A percentile compares a stretch with the other conserved stretches of the same genome.
phyloP scores from a whole-genome alignment of 92 coral and sea anemone genomes.

The Porites lobata region DNA sequence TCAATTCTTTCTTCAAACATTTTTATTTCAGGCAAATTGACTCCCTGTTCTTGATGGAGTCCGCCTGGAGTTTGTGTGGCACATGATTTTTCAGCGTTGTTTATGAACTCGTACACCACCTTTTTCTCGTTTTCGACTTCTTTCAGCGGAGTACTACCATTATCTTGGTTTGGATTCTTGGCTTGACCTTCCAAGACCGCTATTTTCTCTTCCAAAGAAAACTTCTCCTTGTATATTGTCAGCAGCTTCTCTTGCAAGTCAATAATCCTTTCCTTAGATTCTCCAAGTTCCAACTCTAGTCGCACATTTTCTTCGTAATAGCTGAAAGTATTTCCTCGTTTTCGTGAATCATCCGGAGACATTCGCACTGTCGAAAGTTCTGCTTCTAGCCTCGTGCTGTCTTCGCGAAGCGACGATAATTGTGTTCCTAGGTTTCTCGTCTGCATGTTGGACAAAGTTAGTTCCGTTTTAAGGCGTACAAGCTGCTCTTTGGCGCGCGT shows the following conservation, averaged over 20 bases:
- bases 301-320: constrained; percentile 63
- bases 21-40: constrained; percentile 34
- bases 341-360: constrained; percentile 58
- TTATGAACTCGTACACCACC: background rate
- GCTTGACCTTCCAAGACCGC: constrained; percentile 37
- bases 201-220: constrained; percentile 47
- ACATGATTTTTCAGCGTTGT: background rate
- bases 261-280: constrained; percentile 81
- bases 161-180: background rate
- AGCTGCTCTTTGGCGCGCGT: constrained; percentile 92
- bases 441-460: constrained; percentile 84
- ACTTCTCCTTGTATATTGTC: constrained; percentile 80
- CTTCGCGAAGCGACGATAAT: constrained; percentile 84
- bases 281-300: constrained; percentile 87
- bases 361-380: constrained; percentile 80
- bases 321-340: constrained; percentile 52
- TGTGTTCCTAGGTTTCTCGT: constrained; percentile 85
- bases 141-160: background rate
- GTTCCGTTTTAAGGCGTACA: constrained; percentile 86
- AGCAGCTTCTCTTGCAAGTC: constrained; percentile 84
- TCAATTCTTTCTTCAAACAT: constrained; percentile 47
- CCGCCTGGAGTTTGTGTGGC: background rate
- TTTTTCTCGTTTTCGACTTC: background rate
- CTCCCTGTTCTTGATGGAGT: background rate
- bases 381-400: constrained; percentile 87